phyloP scores from a whole-genome alignment of 35 echinoderm and acorn worm genomes.

The Holothuria glaberrima region DNA sequence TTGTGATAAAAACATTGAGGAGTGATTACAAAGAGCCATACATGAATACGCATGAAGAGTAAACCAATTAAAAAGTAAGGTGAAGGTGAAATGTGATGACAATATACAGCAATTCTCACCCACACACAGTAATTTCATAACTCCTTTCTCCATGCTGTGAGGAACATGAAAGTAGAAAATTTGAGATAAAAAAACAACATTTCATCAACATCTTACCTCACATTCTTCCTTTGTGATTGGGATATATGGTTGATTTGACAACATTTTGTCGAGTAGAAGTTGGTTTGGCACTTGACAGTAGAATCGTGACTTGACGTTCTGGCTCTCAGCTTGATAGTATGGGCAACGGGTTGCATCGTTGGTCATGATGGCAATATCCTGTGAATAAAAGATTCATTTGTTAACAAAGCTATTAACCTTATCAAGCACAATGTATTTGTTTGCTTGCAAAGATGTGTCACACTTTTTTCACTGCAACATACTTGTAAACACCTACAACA shows the following conservation, averaged over 20 bases:
- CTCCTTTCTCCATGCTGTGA: not conserved
- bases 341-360: constrained; percentile 84
- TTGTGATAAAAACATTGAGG: no score
- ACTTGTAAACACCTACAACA: no score
- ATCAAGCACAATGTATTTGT: no score
- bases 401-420: no score
- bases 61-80: no score
- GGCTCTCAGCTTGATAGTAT: constrained; percentile 82
- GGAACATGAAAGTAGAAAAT: not conserved
- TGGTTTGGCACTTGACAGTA: constrained; percentile 72
- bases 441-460: no score
- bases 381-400: not conserved
- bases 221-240: constrained; percentile 86
- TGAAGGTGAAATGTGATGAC: no score
- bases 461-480: no score
- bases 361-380: constrained; percentile 95
- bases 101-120: no score
- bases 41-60: no score
- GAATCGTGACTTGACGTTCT: constrained; percentile 87
- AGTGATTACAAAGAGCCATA: no score
- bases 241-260: constrained; percentile 65
- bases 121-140: not conserved
- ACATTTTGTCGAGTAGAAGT: constrained; percentile 74
- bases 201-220: constrained; percentile 61
- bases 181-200: no score